Evolutionary conservation across 2,888 invertebrate genomes (phyloP), one percentile per base, ranked within the genome.

Genomic region (Chymomyza procnemis): DNA sequence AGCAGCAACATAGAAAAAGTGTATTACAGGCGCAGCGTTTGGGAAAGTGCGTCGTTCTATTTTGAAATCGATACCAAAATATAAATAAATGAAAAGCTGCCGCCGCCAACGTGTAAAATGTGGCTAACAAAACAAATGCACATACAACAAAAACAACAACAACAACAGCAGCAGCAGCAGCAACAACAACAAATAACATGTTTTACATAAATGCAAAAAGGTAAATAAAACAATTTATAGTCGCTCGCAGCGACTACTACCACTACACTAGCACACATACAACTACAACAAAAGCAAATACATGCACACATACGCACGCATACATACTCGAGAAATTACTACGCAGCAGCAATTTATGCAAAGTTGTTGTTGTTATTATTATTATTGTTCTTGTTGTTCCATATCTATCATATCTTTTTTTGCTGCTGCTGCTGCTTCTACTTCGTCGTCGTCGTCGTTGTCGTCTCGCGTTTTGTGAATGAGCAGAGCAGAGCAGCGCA

Each of bases 21-120:
- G 69, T 71, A 82, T 73, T 73, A 74, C 66, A 74, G 66, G 73
- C 73, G 55, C 22, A 50, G 48, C 73, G 67, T 73, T n/a, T 75
- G 68, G 67, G 67, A 86, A 84, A 87, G 79, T 85, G 85, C 85
- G 87, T 87, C 75, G 61, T 76, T 18, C 41, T 75, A 79, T 87
- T 85, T 85, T 87, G 80, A 80, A 87, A 83, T 87, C 83, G 85
- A 83, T 83, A 83, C 82, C 78, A 82, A 84, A 87, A 87, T 82
- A 84, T 75, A 67, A 78, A 74, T 74, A 76, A 69, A 75, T 69
- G 65, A 74, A 66, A 81, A 83, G 79, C 79, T 74, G 67, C 2
- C 21, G 21, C 54, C n/a, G n/a, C n/a, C n/a, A n/a, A n/a, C n/a
- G n/a, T n/a, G n/a, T 19, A 21, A 21, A 54, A 54, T 21, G 54